Conservation (phyloP, 1,140 invertebrate species). For the Leptonema lineaticorne region DNA sequence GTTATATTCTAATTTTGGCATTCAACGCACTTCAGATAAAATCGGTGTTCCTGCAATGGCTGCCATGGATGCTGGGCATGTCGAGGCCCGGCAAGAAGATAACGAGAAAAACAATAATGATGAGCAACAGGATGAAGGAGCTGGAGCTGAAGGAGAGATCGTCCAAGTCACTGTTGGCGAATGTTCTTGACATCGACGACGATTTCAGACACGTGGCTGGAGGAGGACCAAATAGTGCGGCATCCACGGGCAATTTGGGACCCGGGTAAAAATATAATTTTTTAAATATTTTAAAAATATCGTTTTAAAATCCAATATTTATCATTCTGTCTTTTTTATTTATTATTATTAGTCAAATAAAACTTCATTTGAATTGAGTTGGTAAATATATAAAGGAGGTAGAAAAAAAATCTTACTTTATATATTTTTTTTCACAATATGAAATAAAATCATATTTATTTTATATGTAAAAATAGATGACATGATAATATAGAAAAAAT, state of each 20-base stretch:
- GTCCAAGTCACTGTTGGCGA: constrained; percentile 90
- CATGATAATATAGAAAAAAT: too few species aligned
- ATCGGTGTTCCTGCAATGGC: constrained; percentile 91
- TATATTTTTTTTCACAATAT: too few species aligned
- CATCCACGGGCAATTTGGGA: constrained; percentile 56
- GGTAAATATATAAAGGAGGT: too few species aligned
- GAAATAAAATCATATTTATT: too few species aligned
- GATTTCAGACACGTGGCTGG: constrained; percentile 75
- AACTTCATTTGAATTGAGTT: too few species aligned
- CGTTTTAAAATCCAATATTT: too few species aligned
- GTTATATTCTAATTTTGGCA: neutral
- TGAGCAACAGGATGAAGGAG: constrained; percentile 86
- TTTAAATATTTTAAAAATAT: too few species aligned
- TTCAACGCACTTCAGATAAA: constrained; percentile 68
- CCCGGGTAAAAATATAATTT: constrained; percentile 49
- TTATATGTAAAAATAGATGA: too few species aligned
- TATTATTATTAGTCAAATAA: too few species aligned
- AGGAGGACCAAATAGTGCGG: constrained; percentile 56
- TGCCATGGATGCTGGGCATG: constrained; percentile 94
- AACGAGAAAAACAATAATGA: constrained; percentile 84
- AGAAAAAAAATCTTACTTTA: too few species aligned
- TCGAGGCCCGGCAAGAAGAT: constrained; percentile 92
- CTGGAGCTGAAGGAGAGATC: constrained; percentile 89
- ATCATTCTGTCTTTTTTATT: too few species aligned
- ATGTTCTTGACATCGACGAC: constrained; percentile 93